Conservation (phyloP, 2,797 vertebrate genomes). For the Sebastes steindachneri region DNA sequence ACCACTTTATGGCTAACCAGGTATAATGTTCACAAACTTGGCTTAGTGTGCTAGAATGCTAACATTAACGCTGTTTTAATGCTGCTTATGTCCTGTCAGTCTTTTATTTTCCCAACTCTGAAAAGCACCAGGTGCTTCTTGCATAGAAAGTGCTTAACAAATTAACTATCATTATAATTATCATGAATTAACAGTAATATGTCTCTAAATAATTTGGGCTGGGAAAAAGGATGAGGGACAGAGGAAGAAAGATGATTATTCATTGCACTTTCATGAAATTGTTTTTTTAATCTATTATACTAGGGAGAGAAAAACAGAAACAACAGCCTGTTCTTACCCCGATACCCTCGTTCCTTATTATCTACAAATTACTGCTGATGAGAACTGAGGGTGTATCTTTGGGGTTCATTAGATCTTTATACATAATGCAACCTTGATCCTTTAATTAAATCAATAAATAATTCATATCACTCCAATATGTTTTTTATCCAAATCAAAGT, state of each 20-base stretch:
- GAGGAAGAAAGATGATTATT: background rate
- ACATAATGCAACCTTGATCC: constrained; percentile 33
- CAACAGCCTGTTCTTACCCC: background rate
- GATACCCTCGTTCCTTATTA: background rate
- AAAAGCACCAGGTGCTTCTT: background rate
- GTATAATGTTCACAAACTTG: background rate
- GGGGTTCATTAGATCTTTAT: constrained; percentile 36
- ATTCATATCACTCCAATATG: constrained; percentile 14
- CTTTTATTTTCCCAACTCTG: background rate
- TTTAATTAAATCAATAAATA: constrained; percentile 47
- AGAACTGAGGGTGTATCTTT: constrained; percentile 3
- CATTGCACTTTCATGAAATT: background rate
- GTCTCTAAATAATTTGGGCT: background rate
- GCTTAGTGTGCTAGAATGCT: background rate
- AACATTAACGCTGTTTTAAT: background rate
- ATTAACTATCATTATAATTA: background rate
- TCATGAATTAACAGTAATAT: background rate
- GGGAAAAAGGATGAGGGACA: background rate
- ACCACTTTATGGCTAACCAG: background rate
- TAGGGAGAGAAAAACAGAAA: background rate
- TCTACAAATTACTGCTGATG: background rate
- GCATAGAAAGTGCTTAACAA: background rate
- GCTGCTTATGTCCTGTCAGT: too few species aligned
- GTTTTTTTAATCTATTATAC: background rate
- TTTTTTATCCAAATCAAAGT: constrained; percentile 18